Evolutionary conservation across 2,113 vertebrate species (phyloP), one percentile per base, ranked within the genome.

Genomic region (Rhinoderma darwinii): DNA sequence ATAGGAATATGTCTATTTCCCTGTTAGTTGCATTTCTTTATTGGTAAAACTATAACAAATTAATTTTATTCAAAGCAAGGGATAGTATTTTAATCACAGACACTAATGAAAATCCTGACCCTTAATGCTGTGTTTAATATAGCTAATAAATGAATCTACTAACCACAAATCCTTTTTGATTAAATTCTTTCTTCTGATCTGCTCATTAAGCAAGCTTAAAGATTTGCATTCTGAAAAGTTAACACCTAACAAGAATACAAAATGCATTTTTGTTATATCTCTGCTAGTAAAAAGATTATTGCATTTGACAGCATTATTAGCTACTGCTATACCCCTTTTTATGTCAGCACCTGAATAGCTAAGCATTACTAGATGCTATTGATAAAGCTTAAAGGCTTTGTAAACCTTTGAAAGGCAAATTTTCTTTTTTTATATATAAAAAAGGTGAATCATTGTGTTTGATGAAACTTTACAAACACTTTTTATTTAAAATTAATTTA

Each of bases 91-190:
- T 86, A 86, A 86, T 86, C 84, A 86, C 47, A 80, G 32, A 18
- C 84, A 70, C 61, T 86, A 82, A 86, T 86, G 85, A 81, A 82
- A 86, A 82, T 81, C 50, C 85, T 73, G 66, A 82, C 66, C 85
- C 63, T 63, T 82, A 86, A 86, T 86, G 22, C 85, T 59, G 85
- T 82, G 68, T 59, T 86, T 86, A 81, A 86, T 86, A 81, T 44
- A 56, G 66, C 66, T 86, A 82, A 86, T 86, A 86, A 81, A 86
- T 68, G 85, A 81, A 82, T 86, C 85, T 81, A 73, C 44, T 81
- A 82, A 56, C 66, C 85, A 81, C 66, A 86, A 86, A 86, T 86
- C 85, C 85, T 81, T 81, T 81, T 86, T 86, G 85, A 86, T 86
- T 86, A 86, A 86, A 86, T 86, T 81, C 85, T 77, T 54, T 72